Base-by-base conservation (phyloP, 1,140 invertebrate species). In the Diploscapter pachys region DNA sequence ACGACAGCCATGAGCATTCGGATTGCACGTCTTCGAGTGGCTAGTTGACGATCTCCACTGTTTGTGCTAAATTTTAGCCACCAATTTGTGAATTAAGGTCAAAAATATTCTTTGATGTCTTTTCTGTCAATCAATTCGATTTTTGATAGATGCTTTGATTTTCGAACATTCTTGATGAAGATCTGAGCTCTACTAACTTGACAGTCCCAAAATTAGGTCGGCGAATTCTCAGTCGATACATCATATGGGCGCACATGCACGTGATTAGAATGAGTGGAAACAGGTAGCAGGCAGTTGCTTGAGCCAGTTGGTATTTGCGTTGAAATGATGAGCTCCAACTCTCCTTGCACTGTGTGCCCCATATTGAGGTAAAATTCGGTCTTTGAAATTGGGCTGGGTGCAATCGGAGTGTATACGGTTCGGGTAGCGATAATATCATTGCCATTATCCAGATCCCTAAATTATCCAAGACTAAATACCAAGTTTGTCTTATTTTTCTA, bases 291-390 rank as follows among this genome's bases (percentile, higher is more conserved):
- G 9, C 66, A 2, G 5, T 8, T n/a, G 83, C 81, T 74, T 83
- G 82, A 8, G 73, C 72, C 4, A 83, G 67, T 63, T 85, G 83
- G 73, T 83, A 83, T 59, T 81, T 80, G 59, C 77, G 80, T 68
- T 84, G 83, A 64, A 84, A 85, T 8, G 76, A 72, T 31, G 68
- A 63, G 2, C 72, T 75, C 82, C 83, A 84, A 48, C 76, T 77
- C 53, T 79, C 80, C 66, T 83, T 80, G 71, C 82, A 84, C 31
- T 77, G 76, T 3, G 83, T 84, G 54, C 82, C 82, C 82, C 82
- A 84, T 83, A 64, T 71, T 8, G 75, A 72, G 2, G 69, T 72
- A 48, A 76, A 76, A 61, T 76, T 76, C 4, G 51, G 51, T 5
- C 75, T 61, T 11, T 56, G 56, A 53, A 76, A 76, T 11, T 63